Evolutionary conservation across 2,888 invertebrate species (phyloP).

Genomic region (Meta bourneti): DNA sequence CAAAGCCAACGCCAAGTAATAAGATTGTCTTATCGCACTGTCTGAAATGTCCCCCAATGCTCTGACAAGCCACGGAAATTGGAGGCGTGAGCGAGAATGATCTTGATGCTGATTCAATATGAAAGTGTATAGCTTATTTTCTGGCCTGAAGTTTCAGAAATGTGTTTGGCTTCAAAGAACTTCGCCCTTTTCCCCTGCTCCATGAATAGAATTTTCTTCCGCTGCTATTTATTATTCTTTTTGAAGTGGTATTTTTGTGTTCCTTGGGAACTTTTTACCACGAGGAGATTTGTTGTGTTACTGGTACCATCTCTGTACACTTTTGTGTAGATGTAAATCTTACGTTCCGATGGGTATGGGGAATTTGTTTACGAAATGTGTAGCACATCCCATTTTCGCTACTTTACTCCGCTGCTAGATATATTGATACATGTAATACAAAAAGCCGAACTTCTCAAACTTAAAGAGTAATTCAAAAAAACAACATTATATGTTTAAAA

Average conservation of each 20-base stretch:
- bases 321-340: no score
- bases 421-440: no score
- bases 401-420: no score
- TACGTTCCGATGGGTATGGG: no score
- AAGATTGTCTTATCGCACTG: constrained; percentile 11
- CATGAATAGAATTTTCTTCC: neutral
- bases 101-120: constrained; percentile 19
- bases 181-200: neutral
- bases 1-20: constrained; percentile 20
- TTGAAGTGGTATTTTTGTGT: neutral
- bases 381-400: no score
- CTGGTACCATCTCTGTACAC: no score
- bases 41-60: neutral
- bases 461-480: no score
- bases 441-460: no score
- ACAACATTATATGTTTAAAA: no score
- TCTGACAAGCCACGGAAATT: neutral
- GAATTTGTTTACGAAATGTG: no score
- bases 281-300: neutral
- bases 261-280: neutral
- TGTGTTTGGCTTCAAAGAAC: constrained; percentile 11
- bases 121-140: constrained; percentile 24
- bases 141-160: constrained; percentile 24
- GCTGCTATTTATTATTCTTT: neutral
- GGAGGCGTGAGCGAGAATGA: neutral